Evolutionary conservation across 2,888 invertebrate species (phyloP).

Genomic region (Agrenia bidenticulata): DNA sequence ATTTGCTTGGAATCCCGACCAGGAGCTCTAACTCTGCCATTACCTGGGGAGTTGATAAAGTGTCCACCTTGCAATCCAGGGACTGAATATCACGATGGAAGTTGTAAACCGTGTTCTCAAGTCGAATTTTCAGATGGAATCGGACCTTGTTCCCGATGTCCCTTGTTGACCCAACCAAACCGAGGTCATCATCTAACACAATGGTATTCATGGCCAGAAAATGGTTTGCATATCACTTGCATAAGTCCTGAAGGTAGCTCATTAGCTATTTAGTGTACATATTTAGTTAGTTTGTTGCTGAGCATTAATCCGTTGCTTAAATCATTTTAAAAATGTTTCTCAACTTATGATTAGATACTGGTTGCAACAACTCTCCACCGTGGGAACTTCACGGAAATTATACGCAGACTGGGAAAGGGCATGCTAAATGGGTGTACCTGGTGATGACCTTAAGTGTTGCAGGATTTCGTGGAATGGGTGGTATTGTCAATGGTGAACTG

Average conservation of each 20-base stretch:
- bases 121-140: conserved; percentile 58
- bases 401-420: conserved; percentile 59
- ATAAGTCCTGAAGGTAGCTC: conserved; percentile 55
- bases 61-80: conserved; percentile 62
- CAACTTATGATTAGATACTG: conserved; percentile 36
- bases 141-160: conserved; percentile 57
- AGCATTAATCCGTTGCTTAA: too few species aligned
- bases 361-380: conserved; percentile 57
- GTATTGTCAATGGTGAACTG: conserved; percentile 56
- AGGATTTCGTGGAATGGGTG: conserved; percentile 58
- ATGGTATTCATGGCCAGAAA: conserved; percentile 52
- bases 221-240: conserved; percentile 58
- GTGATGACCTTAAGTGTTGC: conserved; percentile 58
- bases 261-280: neutral
- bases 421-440: conserved; percentile 59
- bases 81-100: conserved; percentile 57
- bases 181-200: conserved; percentile 54
- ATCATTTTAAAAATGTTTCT: neutral
- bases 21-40: conserved; percentile 57
- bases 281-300: neutral
- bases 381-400: conserved; percentile 61
- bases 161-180: conserved; percentile 60
- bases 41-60: conserved; percentile 53
- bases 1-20: conserved; percentile 59
- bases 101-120: conserved; percentile 60